Evolutionary conservation across 2,113 vertebrate genomes (phyloP), one percentile per base, ranked within the genome.

Genomic region (Sinosuthora webbiana): DNA sequence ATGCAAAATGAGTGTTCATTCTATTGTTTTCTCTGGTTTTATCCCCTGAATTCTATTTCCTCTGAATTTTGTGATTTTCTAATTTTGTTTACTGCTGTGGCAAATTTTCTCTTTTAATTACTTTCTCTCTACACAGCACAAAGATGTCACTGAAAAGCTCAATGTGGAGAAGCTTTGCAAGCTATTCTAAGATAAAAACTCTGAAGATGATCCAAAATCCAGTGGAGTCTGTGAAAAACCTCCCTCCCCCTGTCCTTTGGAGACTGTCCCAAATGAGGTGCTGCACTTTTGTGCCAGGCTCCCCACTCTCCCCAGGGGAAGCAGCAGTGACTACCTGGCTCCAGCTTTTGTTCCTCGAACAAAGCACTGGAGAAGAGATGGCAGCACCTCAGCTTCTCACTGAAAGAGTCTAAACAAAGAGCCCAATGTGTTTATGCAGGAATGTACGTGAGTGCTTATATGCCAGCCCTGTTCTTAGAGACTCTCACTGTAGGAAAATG

Each of bases 401-500:
- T 67, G 30, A 11, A 57, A 30, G 65, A n/a, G 21, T 17, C 14
- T 45, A 9, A 75, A 53, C 15, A 3, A 57, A 12, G 42, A 89
- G 37, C 37, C 60, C 28, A 67, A 45, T n/a, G 8, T 6, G 2
- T 50, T 90, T 55, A 69, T 63, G 52, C 56, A 70, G 68, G 30
- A 92, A 62, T 2, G 10, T 49, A 49, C 0, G 5, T 15, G 45
- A 35, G 21, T 31, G 6, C 80, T 91, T 37, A 35, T 62, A 35
- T 42, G 33, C 57, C 75, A 87, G 64, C 73, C 53, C 60, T 50
- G 27, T 86, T 96, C 94, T 93, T 94, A 83, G 68, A 75, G 81
- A 73, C 71, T 76, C 57, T 90, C 23, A 25, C 84, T 93, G 53
- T 82, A 90, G 90, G 94, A 92, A 96, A 96, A 95, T 57, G 92